phyloP scores from a whole-genome alignment of 2,888 invertebrate genomes.

The Sinodicranocentrus sp. region DNA sequence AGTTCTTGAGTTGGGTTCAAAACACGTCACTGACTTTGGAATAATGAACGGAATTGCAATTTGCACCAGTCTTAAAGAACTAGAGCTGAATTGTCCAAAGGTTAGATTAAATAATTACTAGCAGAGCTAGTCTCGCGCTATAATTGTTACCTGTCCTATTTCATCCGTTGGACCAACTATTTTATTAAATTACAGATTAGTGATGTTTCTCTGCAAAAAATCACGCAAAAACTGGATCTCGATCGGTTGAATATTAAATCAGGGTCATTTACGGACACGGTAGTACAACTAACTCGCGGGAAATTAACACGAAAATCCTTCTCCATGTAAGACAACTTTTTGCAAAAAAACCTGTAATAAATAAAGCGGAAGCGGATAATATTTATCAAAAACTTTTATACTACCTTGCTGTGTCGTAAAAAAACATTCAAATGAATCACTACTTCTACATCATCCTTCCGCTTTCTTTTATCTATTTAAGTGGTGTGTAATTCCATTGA shows the following conservation, averaged over 20 bases:
- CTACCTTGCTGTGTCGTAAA: too few relatives aligned
- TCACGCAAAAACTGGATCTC: constrained; percentile 43
- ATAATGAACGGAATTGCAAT: constrained; percentile 58
- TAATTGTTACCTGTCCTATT: too few relatives aligned
- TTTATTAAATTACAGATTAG: constrained; percentile 39
- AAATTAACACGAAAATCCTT: constrained; percentile 38
- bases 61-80: constrained; percentile 41
- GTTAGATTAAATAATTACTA: constrained; percentile 9
- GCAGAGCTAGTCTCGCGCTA: not conserved
- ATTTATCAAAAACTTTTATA: too few relatives aligned
- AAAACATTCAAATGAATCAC: too few relatives aligned
- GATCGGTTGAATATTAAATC: constrained; percentile 53
- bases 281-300: constrained; percentile 12
- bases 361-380: too few relatives aligned
- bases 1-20: constrained; percentile 60
- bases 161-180: too few relatives aligned
- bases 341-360: too few relatives aligned
- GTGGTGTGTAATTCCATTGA: too few relatives aligned
- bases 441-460: too few relatives aligned
- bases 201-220: constrained; percentile 40
- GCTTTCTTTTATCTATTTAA: too few relatives aligned
- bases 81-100: constrained; percentile 43
- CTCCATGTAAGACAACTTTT: constrained; percentile 42
- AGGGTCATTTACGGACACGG: constrained; percentile 43
- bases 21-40: constrained; percentile 58